Conservation (phyloP, 2,113 vertebrate genomes). For the Craseonycteris thonglongyai region DNA sequence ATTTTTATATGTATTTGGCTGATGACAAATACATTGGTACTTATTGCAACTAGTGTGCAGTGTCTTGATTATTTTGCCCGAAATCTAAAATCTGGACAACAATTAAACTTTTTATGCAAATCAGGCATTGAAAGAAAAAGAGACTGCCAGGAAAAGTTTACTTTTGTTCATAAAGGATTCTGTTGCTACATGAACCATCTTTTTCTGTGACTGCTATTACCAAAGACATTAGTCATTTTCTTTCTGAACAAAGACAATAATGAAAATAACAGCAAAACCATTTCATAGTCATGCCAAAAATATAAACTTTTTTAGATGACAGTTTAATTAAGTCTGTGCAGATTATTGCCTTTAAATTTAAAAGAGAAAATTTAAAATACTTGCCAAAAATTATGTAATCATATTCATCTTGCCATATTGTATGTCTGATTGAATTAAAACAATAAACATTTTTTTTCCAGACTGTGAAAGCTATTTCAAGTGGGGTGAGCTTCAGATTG, state of each 20-base stretch:
- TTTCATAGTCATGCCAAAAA: conserved; percentile 50
- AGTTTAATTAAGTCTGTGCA: conserved; percentile 50
- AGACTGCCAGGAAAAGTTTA: conserved; percentile 22
- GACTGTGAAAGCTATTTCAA: not conserved
- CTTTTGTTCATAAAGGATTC: not conserved
- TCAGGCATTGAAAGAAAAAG: conserved; percentile 20
- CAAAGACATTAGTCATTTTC: conserved; percentile 54
- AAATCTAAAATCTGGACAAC: conserved; percentile 39
- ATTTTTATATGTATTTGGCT: not conserved
- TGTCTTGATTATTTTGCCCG: not conserved
- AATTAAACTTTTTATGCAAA: conserved; percentile 46
- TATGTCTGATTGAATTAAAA: conserved; percentile 45
- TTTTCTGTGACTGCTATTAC: conserved; percentile 51
- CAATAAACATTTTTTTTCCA: not conserved
- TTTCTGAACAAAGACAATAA: conserved; percentile 44
- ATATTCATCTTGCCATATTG: not conserved
- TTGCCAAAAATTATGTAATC: conserved; percentile 43
- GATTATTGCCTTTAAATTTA: conserved; percentile 57
- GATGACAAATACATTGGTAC: not conserved
- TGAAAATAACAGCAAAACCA: conserved; percentile 41
- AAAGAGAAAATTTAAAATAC: conserved; percentile 37
- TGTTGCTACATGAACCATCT: not conserved
- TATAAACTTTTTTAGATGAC: conserved; percentile 59
- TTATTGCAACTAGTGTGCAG: not conserved
- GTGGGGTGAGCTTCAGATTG: not conserved